Evolutionary conservation across 2,888 invertebrate genomes (phyloP), one percentile per base, ranked within the genome.

Genomic region (Microplitis manilae): DNA sequence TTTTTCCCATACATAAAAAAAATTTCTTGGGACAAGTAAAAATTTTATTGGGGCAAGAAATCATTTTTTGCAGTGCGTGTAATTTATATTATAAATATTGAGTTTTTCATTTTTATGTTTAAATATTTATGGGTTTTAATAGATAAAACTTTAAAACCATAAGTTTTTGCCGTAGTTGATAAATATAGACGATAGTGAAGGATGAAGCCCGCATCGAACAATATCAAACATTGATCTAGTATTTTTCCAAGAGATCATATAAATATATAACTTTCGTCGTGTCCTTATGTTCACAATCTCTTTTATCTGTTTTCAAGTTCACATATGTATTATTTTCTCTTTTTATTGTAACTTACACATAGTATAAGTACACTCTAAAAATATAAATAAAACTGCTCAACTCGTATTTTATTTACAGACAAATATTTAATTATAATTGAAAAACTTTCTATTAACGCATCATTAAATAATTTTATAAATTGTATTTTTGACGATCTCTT

Each of bases 251-350:
- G 50, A 50, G 13, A 50, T 50, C 50, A 50, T 13, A 50, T 13
- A 50, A 50, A 50, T 50, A 50, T 8, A 70, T 8, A 70, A 70
- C 59, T 70, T 70, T 59, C 7, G n/a, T 1, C 30, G 30, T 30
- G 50, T 50, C 5, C 20, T 50, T n/a, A 59, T 6, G 59, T 69
- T 59, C 59, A 13, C 59, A 59, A 69, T 69, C 60, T 15, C 60
- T 60, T 70, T 60, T 38, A 50, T 50, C 50, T 50, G 50, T 50
- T 50, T 50, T 13, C 8, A 50, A 13, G 50, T 50, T 13, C 50
- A 70, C n/a, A 30, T 70, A 30, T 20, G 8, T 13, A 4, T 15
- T 68, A 40, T 68, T 41, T 68, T 39, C 15, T 7, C 17, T 15
- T 69, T 30, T 9, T 7, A 50, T 20, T 68, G 39, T 40, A 17